Evolutionary conservation across 2,888 invertebrate genomes (phyloP), one percentile per base, ranked within the genome.

Genomic region (Limnephilus lunatus): DNA sequence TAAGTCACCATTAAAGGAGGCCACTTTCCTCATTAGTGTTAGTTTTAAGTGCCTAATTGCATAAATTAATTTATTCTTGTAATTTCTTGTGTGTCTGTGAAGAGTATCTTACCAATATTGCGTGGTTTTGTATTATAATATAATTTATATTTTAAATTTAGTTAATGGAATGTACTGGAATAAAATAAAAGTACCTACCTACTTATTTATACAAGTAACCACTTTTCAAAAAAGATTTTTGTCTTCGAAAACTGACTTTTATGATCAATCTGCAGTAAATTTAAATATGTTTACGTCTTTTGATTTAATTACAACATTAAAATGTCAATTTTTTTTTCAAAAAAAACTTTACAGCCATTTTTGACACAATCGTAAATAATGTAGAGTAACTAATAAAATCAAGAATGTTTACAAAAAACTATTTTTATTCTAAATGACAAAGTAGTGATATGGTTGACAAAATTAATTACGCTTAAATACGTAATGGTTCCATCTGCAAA

Each of bases 1-100:
- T 92, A 92, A 92, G 92, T 92, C 92, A 92, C 91, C 92, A 39
- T 88, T 88, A 91, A 53, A 85, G 89, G 91, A 91, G 91, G 88
- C 68, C 80, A 88, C 80, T 53, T 92, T 92, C 92, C 89, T 90
- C 90, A 87, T 87, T 91, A 91, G 91, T 89, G 68, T 88, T 91
- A 91, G 80, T 91, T 88, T 81, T 91, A 89, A 91, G 91, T 91
- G 25, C 48, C 30, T 89, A 89, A 31, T 88, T 32, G 25, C 35
- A 30, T 88, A 68, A 86, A 44, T 91, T 85, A 91, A 91, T 91
- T 91, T 87, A 87, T 89, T 89, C 83, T 68, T 89, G 83, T 87
- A 35, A 86, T 68, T 80, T 80, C 82, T 30, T 35, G 25, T 53
- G 83, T 68, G 14, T 48, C 15, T 85, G 12, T 86, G 9, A n/a